Percentiles rank a stretch among this genome's conserved stretches.
These are phyloP conservation scores for Lasioglossum pauxillum DNA, from an alignment of 2,888 invertebrate genomes.

Conservation along the genomic window DNA sequence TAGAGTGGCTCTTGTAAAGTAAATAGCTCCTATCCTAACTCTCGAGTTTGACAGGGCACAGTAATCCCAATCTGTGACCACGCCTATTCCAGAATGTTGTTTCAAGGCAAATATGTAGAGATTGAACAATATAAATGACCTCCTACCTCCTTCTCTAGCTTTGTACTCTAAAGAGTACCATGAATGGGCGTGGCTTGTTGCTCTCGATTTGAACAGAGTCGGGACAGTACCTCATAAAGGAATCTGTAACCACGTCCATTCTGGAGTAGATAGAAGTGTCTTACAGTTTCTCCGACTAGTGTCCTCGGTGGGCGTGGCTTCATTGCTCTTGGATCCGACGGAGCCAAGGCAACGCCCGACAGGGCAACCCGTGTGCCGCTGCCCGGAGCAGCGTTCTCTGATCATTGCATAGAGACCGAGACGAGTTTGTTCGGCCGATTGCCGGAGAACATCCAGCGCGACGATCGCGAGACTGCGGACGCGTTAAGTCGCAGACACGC, in stretches of 20 bases:
- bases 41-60: not conserved
- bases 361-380: not conserved
- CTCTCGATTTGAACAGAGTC: not conserved
- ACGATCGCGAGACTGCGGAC: slow-evolving; percentile 45
- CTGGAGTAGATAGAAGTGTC: not conserved
- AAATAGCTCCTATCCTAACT: not conserved
- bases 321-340: not conserved
- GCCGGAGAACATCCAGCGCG: slow-evolving; percentile 46
- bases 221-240: not conserved
- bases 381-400: not conserved
- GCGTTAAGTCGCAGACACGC: slow-evolving; percentile 50
- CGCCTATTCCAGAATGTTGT: not conserved
- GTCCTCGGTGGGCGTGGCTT: too few relatives aligned
- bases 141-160: not conserved
- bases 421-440: not conserved
- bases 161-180: not conserved
- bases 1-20: not conserved
- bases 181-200: not conserved
- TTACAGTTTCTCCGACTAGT: not conserved
- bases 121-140: not conserved
- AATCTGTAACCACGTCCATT: not conserved
- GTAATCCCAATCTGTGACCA: not conserved
- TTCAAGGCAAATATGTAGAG: not conserved
- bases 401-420: not conserved
- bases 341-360: not conserved